Base-by-base conservation (phyloP, 64 coral and sea anemone genomes). In the Orbicella faveolata region DNA sequence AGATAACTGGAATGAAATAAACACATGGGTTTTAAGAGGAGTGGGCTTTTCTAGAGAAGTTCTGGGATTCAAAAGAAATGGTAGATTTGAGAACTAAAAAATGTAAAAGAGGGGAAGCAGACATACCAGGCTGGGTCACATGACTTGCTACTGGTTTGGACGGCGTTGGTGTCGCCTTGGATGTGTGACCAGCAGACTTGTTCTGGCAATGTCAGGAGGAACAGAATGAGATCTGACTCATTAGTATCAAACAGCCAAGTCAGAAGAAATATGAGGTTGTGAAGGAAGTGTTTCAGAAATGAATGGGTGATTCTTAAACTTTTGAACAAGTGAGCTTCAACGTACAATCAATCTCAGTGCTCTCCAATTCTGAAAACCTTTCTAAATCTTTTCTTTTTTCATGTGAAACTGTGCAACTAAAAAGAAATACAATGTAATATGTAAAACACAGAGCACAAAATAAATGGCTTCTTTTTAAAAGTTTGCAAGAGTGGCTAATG, bases 111-210 rank as follows among this genome's bases (percentile, higher is more conserved):
- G 63, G 82, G 82, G 82, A 73, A 52, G 34, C 25, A 67, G 65
- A 85, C 82, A 85, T 85, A 85, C 82, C 82, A 72, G 65, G 82
- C 82, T 85, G 82, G 65, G 82, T 52, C 82, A 72, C 82, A 85
- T 19, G 39, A 85, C 82, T 73, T 73, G 64, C 65, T 85, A 73
- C 82, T 85, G 82, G 82, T 85, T 85, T 85, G 82, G 82, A 85
- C 65, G 82, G 82, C 64, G 82, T 85, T 85, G 82, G 82, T 85
- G 82, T 70, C 82, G 82, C 82, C 82, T 85, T 85, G 36, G 82
- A 52, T 41, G 82, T 72, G 36, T 85, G 82, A 66, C 82, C 82
- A 85, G 82, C 65, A 85, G 82, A 85, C 61, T 85, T 85, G 63
- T 66, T 85, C 82, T 85, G 82, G 82, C 37, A 85, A 85, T 72